phyloP scores from a whole-genome alignment of 2,797 vertebrate species.

The Sebastes iracundus region DNA sequence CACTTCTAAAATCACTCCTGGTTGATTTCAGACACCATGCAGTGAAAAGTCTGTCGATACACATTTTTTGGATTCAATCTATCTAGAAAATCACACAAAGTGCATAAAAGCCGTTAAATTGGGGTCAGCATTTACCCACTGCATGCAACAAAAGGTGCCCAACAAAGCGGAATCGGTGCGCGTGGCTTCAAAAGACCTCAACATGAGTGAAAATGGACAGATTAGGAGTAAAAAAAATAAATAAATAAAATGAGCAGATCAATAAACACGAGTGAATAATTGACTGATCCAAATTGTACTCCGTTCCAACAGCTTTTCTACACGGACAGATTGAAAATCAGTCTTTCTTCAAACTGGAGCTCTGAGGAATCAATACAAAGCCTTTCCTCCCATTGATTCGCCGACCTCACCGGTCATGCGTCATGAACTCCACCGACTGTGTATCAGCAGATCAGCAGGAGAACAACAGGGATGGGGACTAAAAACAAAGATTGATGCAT shows the following conservation, averaged over 20 bases:
- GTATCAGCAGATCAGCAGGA: constrained; percentile 26
- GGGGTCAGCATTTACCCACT: background rate
- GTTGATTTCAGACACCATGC: background rate
- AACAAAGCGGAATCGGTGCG: background rate
- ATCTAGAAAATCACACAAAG: background rate
- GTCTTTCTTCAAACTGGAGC: constrained; percentile 29
- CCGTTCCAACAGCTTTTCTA: constrained; percentile 7
- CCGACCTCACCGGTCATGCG: constrained; percentile 20
- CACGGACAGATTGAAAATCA: background rate
- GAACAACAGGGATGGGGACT: background rate
- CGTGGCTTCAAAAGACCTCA: background rate
- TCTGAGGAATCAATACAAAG: constrained; percentile 38
- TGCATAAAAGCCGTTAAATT: background rate
- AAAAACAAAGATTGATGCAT: background rate
- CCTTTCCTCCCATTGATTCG: constrained; percentile 43
- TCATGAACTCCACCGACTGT: constrained; percentile 8
- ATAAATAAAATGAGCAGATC: background rate
- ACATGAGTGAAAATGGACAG: background rate
- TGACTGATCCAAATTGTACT: constrained; percentile 20
- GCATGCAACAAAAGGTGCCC: background rate
- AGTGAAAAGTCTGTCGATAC: background rate
- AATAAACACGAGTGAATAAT: constrained; percentile 35
- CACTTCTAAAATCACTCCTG: background rate
- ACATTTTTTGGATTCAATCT: background rate
- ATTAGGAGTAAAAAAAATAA: background rate